Evolutionary conservation across 2,888 invertebrate genomes (phyloP).

Genomic region (Nudaria mundana): DNA sequence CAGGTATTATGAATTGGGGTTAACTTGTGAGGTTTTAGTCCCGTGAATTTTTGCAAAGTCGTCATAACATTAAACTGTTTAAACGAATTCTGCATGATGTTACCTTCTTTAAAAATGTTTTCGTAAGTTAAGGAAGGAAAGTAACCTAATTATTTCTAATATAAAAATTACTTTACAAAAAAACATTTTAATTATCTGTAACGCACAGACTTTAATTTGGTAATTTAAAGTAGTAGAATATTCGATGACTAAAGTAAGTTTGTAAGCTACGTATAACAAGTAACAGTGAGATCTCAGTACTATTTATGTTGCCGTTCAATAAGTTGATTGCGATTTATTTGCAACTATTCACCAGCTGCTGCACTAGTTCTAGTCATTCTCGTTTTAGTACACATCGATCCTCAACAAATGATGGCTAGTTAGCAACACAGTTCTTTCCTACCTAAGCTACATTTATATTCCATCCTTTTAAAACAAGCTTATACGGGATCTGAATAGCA

Average conservation of each 20-base stretch:
- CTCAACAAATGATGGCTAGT: slow-evolving; percentile 6
- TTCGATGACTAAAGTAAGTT: no score
- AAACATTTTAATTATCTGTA: no score
- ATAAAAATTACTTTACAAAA: no score
- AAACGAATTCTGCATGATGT: no score
- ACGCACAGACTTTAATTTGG: no score
- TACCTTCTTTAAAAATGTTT: no score
- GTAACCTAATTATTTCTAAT: no score
- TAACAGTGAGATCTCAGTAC: slow-evolving; percentile 11
- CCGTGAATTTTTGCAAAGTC: no score
- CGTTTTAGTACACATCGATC: slow-evolving; percentile 20
- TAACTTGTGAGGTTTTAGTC: slow-evolving; percentile 23
- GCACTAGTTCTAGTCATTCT: slow-evolving; percentile 19
- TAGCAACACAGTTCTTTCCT: slow-evolving; percentile 15
- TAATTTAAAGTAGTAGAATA: no score
- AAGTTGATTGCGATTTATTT: slow-evolving; percentile 30
- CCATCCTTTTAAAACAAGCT: slow-evolving; percentile 26
- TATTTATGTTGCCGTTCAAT: slow-evolving; percentile 18
- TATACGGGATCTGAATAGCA: slow-evolving; percentile 22
- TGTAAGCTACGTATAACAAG: no score
- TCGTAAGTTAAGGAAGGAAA: no score
- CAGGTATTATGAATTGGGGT: slow-evolving; percentile 24
- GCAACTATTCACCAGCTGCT: slow-evolving; percentile 5
- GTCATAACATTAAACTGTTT: no score
- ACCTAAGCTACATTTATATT: slow-evolving; percentile 17